Evolutionary conservation across 2,888 invertebrate species (phyloP), one percentile per base, ranked within the genome.

Genomic region (Phytoseiulus persimilis): DNA sequence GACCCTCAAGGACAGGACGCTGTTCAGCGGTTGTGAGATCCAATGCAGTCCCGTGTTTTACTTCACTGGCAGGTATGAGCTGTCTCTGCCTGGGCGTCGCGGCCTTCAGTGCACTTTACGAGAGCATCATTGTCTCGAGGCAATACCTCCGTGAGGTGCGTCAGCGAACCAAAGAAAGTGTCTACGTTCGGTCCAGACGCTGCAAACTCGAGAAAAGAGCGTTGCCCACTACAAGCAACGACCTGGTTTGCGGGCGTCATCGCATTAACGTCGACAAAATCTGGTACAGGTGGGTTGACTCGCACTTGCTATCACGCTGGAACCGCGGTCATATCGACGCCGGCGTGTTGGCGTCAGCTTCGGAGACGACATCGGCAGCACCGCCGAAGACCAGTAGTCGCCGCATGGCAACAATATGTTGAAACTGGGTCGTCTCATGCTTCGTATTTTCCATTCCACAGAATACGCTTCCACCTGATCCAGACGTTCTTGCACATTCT

Each of bases 221-320:
- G 6, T n/a, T n/a, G n/a, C n/a, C 87, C 32, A n/a, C 87, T n/a
- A 45, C n/a, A 9, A 33, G 45, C n/a, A 87, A 87, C n/a, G 39
- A 87, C 39, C 87, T 87, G 32, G n/a, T 87, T 39, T 87, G 39
- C n/a, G 87, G 87, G 33, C 32, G 87, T n/a, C 87, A 87, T 33
- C 31, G 33, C n/a, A 87, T 87, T 14, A 87, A 87, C 23, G 87
- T 87, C 32, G 87, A 87, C 87, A 87, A 87, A 87, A 87, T 87
- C 87, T 87, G 87, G 87, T 87, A 87, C 87, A 87, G 87, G 87
- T 87, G 45, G 45, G 32, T 31, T 33, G 33, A 39, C 84, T 84
- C 65, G 65, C 14, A 39, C 39, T 39, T 28, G 65, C 5, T 65
- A 65, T 65, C 65, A 65, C 28, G 65, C 65, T 65, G 65, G 28